phyloP scores from a whole-genome alignment of 2,888 invertebrate genomes.

The Cremastobaeus sp. region DNA sequence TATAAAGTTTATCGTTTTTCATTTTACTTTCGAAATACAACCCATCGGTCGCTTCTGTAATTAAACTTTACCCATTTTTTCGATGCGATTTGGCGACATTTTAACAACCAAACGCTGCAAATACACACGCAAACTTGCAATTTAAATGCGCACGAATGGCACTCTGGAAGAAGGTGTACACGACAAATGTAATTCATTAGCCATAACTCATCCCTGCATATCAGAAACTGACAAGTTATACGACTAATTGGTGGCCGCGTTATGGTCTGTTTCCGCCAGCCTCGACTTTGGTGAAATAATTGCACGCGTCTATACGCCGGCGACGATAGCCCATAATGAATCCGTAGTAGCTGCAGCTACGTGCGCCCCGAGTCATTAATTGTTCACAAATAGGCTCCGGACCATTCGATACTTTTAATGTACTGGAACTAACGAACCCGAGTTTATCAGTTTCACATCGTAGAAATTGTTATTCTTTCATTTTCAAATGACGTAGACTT shows the following conservation, averaged over 20 bases:
- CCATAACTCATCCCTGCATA: slow-evolving; percentile 51
- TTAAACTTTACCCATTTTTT: too few relatives aligned
- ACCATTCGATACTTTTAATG: slow-evolving; percentile 32
- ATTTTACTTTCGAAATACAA: too few relatives aligned
- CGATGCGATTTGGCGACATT: too few relatives aligned
- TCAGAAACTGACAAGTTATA: slow-evolving; percentile 55
- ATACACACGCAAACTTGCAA: too few relatives aligned
- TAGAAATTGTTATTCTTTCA: too few relatives aligned
- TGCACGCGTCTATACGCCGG: slow-evolving; percentile 33
- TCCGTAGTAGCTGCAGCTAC: slow-evolving; percentile 28
- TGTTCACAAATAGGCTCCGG: slow-evolving; percentile 34
- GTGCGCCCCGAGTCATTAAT: slow-evolving; percentile 35
- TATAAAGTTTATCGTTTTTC: background rate
- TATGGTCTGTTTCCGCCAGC: slow-evolving; percentile 54
- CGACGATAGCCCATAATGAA: slow-evolving; percentile 53
- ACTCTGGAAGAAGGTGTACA: slow-evolving; percentile 15
- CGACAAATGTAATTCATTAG: slow-evolving; percentile 44
- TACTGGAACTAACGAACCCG: slow-evolving; percentile 27
- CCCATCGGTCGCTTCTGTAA: too few relatives aligned
- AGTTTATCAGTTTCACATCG: background rate
- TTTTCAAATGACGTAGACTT: too few relatives aligned
- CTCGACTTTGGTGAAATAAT: slow-evolving; percentile 53
- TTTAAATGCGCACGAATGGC: too few relatives aligned
- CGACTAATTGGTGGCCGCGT: slow-evolving; percentile 55
- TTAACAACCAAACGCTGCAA: too few relatives aligned